Evolutionary conservation across 2,888 invertebrate species (phyloP).

Genomic region (Pristionchus maxplancki): DNA sequence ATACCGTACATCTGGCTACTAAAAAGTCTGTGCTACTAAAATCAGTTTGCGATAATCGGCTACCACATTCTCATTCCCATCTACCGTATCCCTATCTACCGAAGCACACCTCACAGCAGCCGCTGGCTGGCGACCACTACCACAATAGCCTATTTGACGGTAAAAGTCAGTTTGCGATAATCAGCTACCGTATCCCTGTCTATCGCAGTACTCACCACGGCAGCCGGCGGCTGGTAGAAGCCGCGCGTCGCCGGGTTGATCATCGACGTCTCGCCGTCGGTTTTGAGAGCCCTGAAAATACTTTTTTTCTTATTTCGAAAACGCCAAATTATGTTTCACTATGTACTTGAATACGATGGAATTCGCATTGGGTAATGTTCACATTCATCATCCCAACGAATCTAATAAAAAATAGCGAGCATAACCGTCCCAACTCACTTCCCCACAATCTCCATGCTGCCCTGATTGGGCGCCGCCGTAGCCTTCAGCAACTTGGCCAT

Average conservation of each 20-base stretch:
- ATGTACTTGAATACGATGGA: no score
- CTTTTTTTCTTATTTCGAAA: no score
- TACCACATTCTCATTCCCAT: no score
- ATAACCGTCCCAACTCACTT: not conserved
- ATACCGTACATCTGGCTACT: no score
- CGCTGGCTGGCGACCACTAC: not conserved
- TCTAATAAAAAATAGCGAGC: no score
- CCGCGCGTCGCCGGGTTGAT: conserved; percentile 31
- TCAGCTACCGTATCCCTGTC: not conserved
- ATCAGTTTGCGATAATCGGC: no score
- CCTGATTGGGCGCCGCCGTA: conserved; percentile 79
- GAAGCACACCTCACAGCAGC: not conserved
- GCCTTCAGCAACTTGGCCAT: conserved; percentile 83
- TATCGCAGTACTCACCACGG: not conserved
- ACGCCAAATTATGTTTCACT: no score
- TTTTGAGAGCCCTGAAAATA: conserved; percentile 5
- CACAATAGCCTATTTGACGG: not conserved
- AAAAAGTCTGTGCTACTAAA: not conserved
- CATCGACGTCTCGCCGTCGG: not conserved
- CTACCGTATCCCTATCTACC: not conserved
- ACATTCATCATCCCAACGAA: no score
- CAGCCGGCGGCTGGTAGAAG: not conserved
- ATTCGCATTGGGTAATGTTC: no score
- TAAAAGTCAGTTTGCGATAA: not conserved
- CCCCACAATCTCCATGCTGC: conserved; percentile 63